Conservation (phyloP, 2,797 vertebrate genomes). For the Kryptolebias ocellatus region DNA sequence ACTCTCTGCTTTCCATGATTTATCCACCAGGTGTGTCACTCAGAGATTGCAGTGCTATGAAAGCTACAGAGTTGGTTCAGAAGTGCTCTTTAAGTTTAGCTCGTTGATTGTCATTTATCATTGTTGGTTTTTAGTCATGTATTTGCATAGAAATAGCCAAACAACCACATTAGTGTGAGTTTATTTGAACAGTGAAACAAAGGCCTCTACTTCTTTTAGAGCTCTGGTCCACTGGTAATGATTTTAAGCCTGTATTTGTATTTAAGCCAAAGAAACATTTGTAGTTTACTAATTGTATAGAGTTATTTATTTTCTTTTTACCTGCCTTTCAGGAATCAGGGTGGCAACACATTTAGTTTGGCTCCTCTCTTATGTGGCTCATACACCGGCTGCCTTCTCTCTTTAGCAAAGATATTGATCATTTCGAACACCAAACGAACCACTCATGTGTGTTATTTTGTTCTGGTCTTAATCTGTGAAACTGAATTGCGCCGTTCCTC, state of each 20-base stretch:
- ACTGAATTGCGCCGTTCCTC: constrained; percentile 25
- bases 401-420: constrained; percentile 33
- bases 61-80: background rate
- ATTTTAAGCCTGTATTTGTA: too few species aligned
- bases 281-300: background rate
- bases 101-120: background rate
- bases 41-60: background rate
- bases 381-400: background rate
- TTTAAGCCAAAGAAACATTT: background rate
- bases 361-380: background rate
- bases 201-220: too few species aligned
- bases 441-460: constrained; percentile 14
- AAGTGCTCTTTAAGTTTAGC: background rate
- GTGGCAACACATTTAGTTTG: background rate
- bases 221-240: too few species aligned
- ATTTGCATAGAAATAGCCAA: background rate
- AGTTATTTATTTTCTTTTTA: too few species aligned
- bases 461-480: constrained; percentile 41
- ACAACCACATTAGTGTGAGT: background rate
- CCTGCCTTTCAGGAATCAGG: background rate
- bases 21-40: background rate
- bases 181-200: too few species aligned
- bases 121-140: constrained; percentile 2
- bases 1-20: background rate
- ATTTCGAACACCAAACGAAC: constrained; percentile 7